Conservation (phyloP, 2,113 vertebrate species). For the Platycercus adscitus region DNA sequence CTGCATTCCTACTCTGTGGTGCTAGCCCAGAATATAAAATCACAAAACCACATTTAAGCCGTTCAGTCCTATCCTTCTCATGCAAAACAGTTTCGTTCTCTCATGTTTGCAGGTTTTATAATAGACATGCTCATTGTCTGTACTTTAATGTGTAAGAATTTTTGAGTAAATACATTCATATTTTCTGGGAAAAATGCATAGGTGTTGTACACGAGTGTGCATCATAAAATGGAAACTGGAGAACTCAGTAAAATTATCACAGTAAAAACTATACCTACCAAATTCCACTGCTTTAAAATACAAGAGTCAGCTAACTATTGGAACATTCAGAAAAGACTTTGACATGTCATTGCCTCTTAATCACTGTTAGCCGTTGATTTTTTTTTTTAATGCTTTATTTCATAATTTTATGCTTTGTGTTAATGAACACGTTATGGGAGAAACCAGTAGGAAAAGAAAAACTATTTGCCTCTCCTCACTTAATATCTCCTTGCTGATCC, state of each 20-base stretch:
- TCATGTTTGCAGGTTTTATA: background rate
- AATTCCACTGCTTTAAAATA: background rate
- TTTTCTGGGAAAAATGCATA: background rate
- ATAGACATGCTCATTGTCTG: background rate
- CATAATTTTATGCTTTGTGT: background rate
- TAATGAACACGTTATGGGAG: background rate
- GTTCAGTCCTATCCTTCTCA: background rate
- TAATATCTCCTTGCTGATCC: background rate
- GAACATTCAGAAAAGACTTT: background rate
- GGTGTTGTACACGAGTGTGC: background rate
- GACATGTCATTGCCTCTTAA: background rate
- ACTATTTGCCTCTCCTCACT: background rate
- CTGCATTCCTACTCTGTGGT: background rate
- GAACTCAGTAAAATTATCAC: background rate
- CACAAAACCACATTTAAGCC: background rate
- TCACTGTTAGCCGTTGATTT: background rate
- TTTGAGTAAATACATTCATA: background rate
- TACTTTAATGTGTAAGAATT: background rate
- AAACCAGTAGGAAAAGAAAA: conserved; percentile 1
- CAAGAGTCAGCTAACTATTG: background rate
- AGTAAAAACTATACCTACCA: background rate
- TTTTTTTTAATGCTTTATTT: background rate
- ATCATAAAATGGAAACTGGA: background rate
- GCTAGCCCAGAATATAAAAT: background rate
- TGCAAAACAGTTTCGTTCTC: background rate